phyloP scores from a whole-genome alignment of 2,113 vertebrate species.

The Pangasianodon gigas region DNA sequence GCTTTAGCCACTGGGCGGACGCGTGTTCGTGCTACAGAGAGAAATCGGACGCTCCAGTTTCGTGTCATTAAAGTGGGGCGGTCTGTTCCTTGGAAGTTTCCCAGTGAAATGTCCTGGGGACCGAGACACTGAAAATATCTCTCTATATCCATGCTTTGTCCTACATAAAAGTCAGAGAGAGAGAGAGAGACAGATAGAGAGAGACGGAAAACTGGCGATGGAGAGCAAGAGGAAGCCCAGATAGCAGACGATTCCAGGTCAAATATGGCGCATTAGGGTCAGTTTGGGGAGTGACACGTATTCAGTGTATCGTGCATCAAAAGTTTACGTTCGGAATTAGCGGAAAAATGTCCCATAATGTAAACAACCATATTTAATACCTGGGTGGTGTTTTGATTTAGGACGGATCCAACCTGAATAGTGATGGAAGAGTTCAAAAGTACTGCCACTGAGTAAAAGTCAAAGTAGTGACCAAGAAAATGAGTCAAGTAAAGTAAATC shows the following conservation, averaged over 20 bases:
- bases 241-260: conserved; percentile 19
- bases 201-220: conserved; percentile 17
- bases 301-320: not conserved
- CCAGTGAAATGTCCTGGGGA: conserved; percentile 79
- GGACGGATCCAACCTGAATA: not conserved
- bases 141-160: conserved; percentile 75
- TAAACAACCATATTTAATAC: not conserved
- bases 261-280: not conserved
- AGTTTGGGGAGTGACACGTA: not conserved
- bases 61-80: conserved; percentile 75
- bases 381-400: not conserved
- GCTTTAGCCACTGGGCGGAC: not conserved
- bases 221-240: not conserved
- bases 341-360: not conserved
- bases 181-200: conserved; percentile 23
- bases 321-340: not conserved
- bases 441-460: too few relatives aligned
- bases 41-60: conserved; percentile 77
- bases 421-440: not conserved
- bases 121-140: conserved; percentile 79
- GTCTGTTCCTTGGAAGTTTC: conserved; percentile 83
- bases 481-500: too few relatives aligned
- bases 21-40: conserved; percentile 60
- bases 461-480: too few relatives aligned
- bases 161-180: conserved; percentile 70